These are phyloP conservation scores for Micronycteris hirsuta DNA, from an alignment of 2,113 vertebrate genomes.

Conservation along the genomic window DNA sequence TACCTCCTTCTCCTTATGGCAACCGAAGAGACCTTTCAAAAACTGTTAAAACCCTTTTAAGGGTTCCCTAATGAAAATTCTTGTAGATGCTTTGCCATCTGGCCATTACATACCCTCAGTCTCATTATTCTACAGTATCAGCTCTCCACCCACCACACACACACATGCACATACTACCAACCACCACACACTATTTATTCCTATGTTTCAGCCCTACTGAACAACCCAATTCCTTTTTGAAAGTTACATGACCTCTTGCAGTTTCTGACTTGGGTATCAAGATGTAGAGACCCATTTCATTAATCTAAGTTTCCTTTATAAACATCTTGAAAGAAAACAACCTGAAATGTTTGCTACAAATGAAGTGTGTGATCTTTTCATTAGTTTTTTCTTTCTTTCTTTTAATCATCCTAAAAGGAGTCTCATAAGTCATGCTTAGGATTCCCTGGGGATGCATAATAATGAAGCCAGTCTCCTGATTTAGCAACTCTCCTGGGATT, in stretches of 20 bases:
- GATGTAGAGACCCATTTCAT: neutral
- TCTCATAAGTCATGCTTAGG: constrained; percentile 35
- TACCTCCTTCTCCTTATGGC: neutral
- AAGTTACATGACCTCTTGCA: neutral
- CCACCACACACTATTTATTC: neutral
- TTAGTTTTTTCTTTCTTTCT: constrained; percentile 63
- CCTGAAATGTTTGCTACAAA: constrained; percentile 40
- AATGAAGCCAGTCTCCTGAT: constrained; percentile 42
- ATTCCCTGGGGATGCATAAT: constrained; percentile 40
- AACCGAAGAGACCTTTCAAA: neutral
- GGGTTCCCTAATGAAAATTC: neutral
- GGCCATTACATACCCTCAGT: neutral
- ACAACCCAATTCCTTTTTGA: neutral
- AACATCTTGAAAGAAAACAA: constrained; percentile 36
- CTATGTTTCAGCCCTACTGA: neutral
- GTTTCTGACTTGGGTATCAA: neutral
- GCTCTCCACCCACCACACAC: neutral
- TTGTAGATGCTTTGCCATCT: neutral
- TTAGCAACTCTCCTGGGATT: constrained; percentile 38
- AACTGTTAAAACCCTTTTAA: neutral
- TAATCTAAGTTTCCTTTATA: neutral
- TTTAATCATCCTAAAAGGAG: constrained; percentile 60
- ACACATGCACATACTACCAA: neutral
- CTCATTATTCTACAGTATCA: neutral
- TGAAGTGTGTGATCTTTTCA: constrained; percentile 57